These are phyloP conservation scores for Carterocephalus palaemon DNA, from an alignment of 2,888 invertebrate species.

Conservation along the genomic window DNA sequence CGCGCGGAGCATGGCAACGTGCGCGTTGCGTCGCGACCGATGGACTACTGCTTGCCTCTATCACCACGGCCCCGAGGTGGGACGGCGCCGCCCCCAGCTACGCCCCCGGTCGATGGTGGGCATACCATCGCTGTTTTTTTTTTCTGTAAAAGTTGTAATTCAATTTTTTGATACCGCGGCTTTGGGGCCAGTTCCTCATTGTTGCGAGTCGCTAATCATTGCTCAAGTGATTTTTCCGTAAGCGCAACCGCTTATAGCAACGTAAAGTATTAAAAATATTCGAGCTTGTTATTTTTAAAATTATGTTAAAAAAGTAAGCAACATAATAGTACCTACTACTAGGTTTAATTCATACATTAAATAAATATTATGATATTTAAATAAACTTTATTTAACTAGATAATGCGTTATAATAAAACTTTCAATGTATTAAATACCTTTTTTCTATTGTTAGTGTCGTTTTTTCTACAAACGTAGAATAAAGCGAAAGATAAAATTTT, in stretches of 20 bases:
- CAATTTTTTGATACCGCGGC: slow-evolving; percentile 44
- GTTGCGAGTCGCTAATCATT: slow-evolving; percentile 35
- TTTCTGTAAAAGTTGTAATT: slow-evolving; percentile 44
- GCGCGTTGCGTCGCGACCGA: slow-evolving; percentile 65
- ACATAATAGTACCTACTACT: too few relatives aligned
- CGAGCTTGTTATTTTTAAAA: too few relatives aligned
- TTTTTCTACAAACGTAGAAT: too few relatives aligned
- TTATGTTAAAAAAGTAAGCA: too few relatives aligned
- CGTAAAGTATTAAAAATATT: not conserved
- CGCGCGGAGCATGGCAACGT: slow-evolving; percentile 58
- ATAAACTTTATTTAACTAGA: too few relatives aligned
- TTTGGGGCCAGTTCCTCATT: slow-evolving; percentile 29
- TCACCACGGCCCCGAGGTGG: slow-evolving; percentile 39
- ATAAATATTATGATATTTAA: too few relatives aligned
- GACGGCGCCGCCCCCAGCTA: slow-evolving; percentile 42
- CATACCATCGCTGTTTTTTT: slow-evolving; percentile 41
- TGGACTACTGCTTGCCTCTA: slow-evolving; percentile 54
- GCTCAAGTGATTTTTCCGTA: slow-evolving; percentile 31
- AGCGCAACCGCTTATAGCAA: slow-evolving; percentile 27
- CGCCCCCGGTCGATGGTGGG: slow-evolving; percentile 40
- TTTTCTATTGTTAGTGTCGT: too few relatives aligned
- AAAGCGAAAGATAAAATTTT: too few relatives aligned
- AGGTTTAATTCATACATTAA: too few relatives aligned
- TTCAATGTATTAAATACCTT: too few relatives aligned
- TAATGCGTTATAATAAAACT: too few relatives aligned